phyloP scores from a whole-genome alignment of 1,140 invertebrate genomes.

The Drosophila auraria region DNA sequence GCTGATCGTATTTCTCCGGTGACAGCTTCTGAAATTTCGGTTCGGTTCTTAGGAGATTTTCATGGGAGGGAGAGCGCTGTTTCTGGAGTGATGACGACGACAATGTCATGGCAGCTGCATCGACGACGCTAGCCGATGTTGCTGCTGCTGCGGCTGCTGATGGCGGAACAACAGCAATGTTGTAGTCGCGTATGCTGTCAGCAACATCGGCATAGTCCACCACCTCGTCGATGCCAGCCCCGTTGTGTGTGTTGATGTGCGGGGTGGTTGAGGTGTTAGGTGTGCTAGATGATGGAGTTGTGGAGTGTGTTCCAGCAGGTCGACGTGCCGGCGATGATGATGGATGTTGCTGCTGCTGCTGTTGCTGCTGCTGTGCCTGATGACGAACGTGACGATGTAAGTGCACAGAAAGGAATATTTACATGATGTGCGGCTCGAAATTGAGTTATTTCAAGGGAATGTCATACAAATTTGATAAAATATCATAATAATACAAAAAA shows the following conservation, averaged over 20 bases:
- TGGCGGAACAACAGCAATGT: constrained; percentile 37
- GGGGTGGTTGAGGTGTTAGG: constrained; percentile 55
- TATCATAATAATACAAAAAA: too few species aligned
- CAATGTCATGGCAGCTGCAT: constrained; percentile 36
- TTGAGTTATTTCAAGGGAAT: background rate
- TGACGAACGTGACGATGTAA: constrained; percentile 59
- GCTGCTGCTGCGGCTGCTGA: constrained; percentile 17
- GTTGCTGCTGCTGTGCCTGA: constrained; percentile 56
- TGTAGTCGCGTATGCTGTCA: constrained; percentile 77
- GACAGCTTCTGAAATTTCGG: constrained; percentile 84
- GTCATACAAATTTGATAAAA: too few species aligned
- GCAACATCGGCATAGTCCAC: constrained; percentile 83
- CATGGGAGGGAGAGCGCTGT: constrained; percentile 73
- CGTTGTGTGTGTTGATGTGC: constrained; percentile 39
- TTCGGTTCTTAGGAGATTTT: constrained; percentile 81
- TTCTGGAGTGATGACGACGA: constrained; percentile 24
- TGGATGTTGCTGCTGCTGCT: constrained; percentile 43
- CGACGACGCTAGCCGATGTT: constrained; percentile 39
- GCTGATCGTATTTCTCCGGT: constrained; percentile 81
- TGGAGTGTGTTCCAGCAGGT: constrained; percentile 34
- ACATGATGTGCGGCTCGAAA: background rate
- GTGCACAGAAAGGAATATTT: constrained; percentile 14
- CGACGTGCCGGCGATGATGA: constrained; percentile 56
- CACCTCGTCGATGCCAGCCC: constrained; percentile 67
- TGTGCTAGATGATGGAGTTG: constrained; percentile 48